Percentiles rank a stretch among this genome's conserved stretches.
Conservation (phyloP, 2,113 vertebrate species). For the Peromyscus leucopus region DNA sequence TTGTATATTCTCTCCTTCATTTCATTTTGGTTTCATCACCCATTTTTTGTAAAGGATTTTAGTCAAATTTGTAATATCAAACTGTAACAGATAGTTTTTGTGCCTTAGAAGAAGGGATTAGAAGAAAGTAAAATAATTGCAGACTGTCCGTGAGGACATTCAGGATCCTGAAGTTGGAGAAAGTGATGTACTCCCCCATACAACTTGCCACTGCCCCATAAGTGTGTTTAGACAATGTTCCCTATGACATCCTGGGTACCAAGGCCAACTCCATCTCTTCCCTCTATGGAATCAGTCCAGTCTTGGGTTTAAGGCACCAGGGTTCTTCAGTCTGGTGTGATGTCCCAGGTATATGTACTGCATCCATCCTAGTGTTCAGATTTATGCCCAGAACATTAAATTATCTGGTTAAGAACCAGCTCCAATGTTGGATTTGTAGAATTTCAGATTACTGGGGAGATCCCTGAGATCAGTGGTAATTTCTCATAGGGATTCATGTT, state of each 20-base stretch:
- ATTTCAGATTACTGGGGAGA: fast-evolving
- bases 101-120: background rate
- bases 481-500: background rate
- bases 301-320: background rate
- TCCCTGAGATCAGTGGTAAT: background rate
- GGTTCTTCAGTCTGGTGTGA: too few species aligned
- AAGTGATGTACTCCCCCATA: background rate
- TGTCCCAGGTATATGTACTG: too few species aligned
- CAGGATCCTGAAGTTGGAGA: background rate
- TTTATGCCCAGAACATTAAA: background rate
- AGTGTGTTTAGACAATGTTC: background rate
- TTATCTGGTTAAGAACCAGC: background rate
- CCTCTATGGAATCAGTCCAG: background rate
- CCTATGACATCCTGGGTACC: background rate
- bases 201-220: background rate
- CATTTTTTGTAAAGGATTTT: background rate
- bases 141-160: background rate
- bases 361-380: too few species aligned
- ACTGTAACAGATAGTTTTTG: background rate
- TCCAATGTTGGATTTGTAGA: background rate
- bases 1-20: background rate
- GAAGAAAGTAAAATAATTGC: background rate
- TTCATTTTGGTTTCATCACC: background rate
- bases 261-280: background rate
- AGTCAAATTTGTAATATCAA: background rate